A percentile compares a stretch with the other conserved stretches of the same genome.
Conservation (phyloP, 2,113 vertebrate genomes). For the Tiliqua scincoides region DNA sequence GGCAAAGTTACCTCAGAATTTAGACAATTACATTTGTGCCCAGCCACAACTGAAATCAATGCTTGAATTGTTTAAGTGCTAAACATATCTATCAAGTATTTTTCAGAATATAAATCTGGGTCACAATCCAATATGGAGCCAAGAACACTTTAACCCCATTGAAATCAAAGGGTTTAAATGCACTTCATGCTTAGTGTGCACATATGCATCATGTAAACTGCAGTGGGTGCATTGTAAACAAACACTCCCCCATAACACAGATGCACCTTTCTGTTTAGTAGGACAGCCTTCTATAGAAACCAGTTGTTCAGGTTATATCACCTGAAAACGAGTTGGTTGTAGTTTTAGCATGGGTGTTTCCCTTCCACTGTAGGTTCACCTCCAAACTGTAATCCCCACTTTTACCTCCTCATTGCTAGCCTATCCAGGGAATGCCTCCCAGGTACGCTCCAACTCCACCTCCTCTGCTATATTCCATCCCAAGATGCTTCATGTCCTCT, state of each 20-base stretch:
- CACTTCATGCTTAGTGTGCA: neutral
- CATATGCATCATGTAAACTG: neutral
- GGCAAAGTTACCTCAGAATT: too few relatives aligned
- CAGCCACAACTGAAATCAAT: neutral
- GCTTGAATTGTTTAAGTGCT: neutral
- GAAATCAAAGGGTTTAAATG: neutral
- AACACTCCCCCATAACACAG: neutral
- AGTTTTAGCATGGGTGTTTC: neutral
- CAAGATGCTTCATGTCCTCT: neutral
- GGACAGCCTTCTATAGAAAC: neutral
- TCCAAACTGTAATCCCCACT: neutral
- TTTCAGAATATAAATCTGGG: neutral
- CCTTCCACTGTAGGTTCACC: neutral
- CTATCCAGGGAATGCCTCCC: neutral
- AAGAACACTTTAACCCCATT: neutral
- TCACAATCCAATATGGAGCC: neutral
- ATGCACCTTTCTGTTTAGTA: neutral
- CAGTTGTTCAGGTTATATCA: constrained; percentile 1
- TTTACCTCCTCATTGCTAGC: neutral
- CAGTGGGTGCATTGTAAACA: neutral
- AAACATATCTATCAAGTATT: neutral
- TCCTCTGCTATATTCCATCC: neutral
- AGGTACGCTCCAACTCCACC: neutral
- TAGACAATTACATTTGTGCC: neutral
- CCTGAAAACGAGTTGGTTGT: neutral